These are phyloP conservation scores for Diorhabda sublineata DNA, from an alignment of 1,140 invertebrate species.

Conservation along the genomic window DNA sequence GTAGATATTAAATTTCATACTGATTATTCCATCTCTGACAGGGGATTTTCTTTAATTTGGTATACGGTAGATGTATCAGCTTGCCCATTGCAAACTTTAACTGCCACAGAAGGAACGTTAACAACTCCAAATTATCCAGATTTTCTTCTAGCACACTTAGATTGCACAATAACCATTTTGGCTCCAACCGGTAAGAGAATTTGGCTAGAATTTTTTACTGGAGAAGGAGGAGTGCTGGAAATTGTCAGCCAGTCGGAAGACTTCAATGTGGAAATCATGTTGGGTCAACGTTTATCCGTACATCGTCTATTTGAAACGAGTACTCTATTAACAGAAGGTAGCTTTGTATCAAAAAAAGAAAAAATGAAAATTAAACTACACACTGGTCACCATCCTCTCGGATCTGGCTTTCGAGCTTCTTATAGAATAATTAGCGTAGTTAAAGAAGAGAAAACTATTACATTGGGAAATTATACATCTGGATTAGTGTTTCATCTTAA, in stretches of 20 bases:
- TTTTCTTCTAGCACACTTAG: conserved; percentile 60
- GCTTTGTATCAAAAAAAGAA: conserved; percentile 58
- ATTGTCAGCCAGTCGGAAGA: conserved; percentile 34
- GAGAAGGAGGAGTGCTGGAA: conserved; percentile 35
- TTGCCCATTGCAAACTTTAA: conserved; percentile 61
- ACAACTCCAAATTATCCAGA: conserved; percentile 65
- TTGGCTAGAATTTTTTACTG: conserved; percentile 55
- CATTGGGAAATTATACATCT: conserved; percentile 40
- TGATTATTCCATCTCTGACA: conserved; percentile 62
- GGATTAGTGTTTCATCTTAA: conserved; percentile 54
- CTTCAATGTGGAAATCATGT: conserved; percentile 53
- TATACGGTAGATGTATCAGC: conserved; percentile 61
- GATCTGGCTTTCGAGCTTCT: conserved; percentile 56
- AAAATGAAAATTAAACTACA: conserved; percentile 53
- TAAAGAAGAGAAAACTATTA: conserved; percentile 43
- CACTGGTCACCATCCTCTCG: conserved; percentile 55
- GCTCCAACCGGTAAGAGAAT: conserved; percentile 60
- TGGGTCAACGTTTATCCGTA: conserved; percentile 48
- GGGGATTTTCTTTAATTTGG: conserved; percentile 65
- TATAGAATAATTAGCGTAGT: conserved; percentile 52
- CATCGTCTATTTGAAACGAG: conserved; percentile 53
- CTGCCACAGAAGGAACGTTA: conserved; percentile 56
- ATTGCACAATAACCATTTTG: conserved; percentile 63
- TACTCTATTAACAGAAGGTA: conserved; percentile 52
- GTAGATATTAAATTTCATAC: conserved; percentile 63